Evolutionary conservation across 2,888 invertebrate species (phyloP), one percentile per base, ranked within the genome.

Genomic region (Tineola bisselliella): DNA sequence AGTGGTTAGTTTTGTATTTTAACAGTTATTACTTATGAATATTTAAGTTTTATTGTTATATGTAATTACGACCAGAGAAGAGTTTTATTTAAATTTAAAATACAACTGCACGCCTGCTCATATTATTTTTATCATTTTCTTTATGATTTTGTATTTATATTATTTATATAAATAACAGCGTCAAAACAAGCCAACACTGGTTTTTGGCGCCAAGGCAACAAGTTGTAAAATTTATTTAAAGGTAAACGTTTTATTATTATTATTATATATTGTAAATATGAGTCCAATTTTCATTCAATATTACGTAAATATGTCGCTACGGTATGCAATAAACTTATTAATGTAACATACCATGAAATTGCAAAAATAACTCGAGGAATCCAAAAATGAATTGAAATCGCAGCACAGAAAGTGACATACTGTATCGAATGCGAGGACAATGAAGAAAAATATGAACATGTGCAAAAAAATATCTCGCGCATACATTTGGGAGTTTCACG

Each of bases 401-500:
- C 69, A 66, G 70, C 69, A 68, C 67, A 68, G 67, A 74, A 66
- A 74, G 75, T 77, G 80, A 79, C 84, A 86, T 84, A 82, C 84
- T 82, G 86, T 87, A 72, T 84, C 87, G 83, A 86, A 87, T 78
- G 72, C 67, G 73, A 71, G 66, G 68, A 86, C 84, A 86, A 84
- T 79, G 70, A 79, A 73, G 67, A 74, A 70, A 62, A 83, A 84
- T 82, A 81, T 78, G 84, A 86, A 86, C 87, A 87, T 87, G 86
- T 87, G 87, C 87, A 83, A 84, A 87, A 25, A 86, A 86, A 86
- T 84, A 84, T 84, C 78, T 79, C 76, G 75, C 79, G 77, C 80
- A 80, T 86, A 81, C 86, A 84, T 86, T 84, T 84, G 86, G 87
- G 87, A 87, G 84, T 86, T 84, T 80, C 80, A 79, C 84, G 84